Conservation (phyloP, 2,797 vertebrate genomes). For the Oceanodroma leucorhoa region DNA sequence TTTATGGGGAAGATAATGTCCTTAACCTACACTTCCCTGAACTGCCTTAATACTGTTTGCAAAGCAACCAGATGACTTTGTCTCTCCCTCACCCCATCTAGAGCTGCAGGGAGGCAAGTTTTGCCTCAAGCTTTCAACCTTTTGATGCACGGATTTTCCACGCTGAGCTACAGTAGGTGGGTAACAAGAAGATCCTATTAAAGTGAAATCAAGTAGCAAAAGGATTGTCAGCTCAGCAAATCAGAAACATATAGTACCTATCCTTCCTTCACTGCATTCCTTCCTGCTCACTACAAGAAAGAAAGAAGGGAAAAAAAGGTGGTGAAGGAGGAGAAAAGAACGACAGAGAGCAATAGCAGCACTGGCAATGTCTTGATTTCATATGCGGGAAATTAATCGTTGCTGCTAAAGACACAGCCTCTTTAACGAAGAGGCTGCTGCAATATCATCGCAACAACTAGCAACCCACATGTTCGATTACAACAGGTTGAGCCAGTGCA, state of each 20-base stretch:
- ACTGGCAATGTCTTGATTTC: not conserved
- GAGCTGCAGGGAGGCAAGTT: constrained; percentile 79
- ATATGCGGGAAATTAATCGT: constrained; percentile 26
- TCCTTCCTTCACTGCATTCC: not conserved
- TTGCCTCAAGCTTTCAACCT: constrained; percentile 80
- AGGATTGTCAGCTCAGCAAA: constrained; percentile 61
- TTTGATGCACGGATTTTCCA: constrained; percentile 54
- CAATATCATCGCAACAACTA: constrained; percentile 77
- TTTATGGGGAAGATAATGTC: constrained; percentile 80
- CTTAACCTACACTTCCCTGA: constrained; percentile 71
- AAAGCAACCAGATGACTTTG: constrained; percentile 72
- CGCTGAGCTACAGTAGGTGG: constrained; percentile 59
- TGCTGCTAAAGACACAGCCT: constrained; percentile 45
- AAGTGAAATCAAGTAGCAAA: constrained; percentile 72
- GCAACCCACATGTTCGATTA: constrained; percentile 77
- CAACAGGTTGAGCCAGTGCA: constrained; percentile 76
- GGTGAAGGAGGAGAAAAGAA: not conserved
- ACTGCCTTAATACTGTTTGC: constrained; percentile 77
- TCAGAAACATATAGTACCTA: not conserved
- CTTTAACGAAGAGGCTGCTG: constrained; percentile 77
- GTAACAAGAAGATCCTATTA: constrained; percentile 73
- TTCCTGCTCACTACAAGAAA: not conserved
- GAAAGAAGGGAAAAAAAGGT: not conserved
- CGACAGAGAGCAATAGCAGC: not conserved
- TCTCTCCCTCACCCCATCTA: constrained; percentile 6